Evolutionary conservation across 2,797 vertebrate species (phyloP).

Genomic region (Rhincodon typus): DNA sequence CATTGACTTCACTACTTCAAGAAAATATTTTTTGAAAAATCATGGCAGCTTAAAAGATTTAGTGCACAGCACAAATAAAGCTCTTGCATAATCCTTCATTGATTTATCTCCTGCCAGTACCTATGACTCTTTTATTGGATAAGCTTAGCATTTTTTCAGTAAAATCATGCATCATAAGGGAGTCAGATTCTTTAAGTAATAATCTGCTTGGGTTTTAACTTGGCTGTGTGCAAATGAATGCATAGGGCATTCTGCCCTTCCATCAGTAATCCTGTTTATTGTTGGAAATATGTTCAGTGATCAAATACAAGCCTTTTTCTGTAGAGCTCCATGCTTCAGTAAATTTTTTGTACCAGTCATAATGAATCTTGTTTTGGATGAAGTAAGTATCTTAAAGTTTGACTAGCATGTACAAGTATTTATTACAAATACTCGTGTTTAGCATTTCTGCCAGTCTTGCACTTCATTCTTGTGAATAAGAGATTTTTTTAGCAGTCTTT

Average conservation of each 20-base stretch:
- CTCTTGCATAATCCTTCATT: not conserved
- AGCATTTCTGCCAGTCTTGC: not conserved
- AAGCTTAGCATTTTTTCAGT: constrained; percentile 3
- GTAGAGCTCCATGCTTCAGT: not conserved
- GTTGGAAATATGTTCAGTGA: not conserved
- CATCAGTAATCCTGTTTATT: not conserved
- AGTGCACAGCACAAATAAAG: not conserved
- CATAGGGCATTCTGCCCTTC: not conserved
- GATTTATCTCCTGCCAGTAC: not conserved
- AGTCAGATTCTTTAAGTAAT: constrained; percentile 1
- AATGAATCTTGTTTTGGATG: not conserved
- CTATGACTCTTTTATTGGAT: not conserved
- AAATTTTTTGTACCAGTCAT: not conserved
- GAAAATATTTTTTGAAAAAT: not conserved
- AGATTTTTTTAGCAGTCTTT: not conserved
- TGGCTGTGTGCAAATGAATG: not conserved
- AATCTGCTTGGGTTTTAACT: not conserved
- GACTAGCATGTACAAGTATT: not conserved
- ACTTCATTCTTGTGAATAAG: not conserved
- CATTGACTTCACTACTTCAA: not conserved
- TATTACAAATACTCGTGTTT: not conserved
- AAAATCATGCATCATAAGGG: not conserved
- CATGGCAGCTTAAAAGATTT: not conserved
- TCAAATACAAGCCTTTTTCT: not conserved
- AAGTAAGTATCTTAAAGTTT: not conserved